Base-by-base conservation (phyloP, 2,113 vertebrate genomes). In the Centropus bengalensis region DNA sequence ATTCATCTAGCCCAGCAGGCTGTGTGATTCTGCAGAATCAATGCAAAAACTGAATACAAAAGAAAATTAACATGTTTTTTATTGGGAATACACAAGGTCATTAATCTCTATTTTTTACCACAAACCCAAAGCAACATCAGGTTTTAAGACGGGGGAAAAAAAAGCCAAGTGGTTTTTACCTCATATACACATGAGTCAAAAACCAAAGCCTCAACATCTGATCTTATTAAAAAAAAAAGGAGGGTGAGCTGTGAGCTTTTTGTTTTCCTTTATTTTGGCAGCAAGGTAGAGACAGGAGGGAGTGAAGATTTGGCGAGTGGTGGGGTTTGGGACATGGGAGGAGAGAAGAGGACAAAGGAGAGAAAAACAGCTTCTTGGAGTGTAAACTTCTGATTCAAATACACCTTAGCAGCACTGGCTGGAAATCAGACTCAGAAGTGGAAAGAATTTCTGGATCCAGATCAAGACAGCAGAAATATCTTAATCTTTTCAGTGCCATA, bases 391-490 rank as follows among this genome's bases (percentile, higher is more conserved):
- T 86, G 79, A 75, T 86, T 67, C 56, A 84, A 94, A 91, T 70
- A 93, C 91, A 97, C 93, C 94, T 97, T 95, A 93, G 80, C 84
- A 86, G 79, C n/a, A 45, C 64, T 90, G 73, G 56, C 24, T 86
- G 73, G 54, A 93, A 94, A 95, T 82, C 75, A 94, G 71, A 81
- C 56, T 91, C 86, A 86, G 38, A 94, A 95, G 82, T 92, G 88
- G 94, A 95, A 94, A 93, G 90, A 94, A 97, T 93, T 95, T 94
- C 76, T 97, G 95, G 94, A 91, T 59, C 6, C 18, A 59, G 55
- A 78, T 92, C 88, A 94, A 91, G 83, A 94, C 56, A 80, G 76
- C 82, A 94, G 80, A 93, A 96, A 96, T 88, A 94, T 87, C 82
- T 94, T 92, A 83, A 89, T 91, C 24, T 95, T 91, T 88, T 19